These are phyloP conservation scores for Drosophila nr. medialis DNA, from an alignment of 2,888 invertebrate genomes.

Conservation along the genomic window DNA sequence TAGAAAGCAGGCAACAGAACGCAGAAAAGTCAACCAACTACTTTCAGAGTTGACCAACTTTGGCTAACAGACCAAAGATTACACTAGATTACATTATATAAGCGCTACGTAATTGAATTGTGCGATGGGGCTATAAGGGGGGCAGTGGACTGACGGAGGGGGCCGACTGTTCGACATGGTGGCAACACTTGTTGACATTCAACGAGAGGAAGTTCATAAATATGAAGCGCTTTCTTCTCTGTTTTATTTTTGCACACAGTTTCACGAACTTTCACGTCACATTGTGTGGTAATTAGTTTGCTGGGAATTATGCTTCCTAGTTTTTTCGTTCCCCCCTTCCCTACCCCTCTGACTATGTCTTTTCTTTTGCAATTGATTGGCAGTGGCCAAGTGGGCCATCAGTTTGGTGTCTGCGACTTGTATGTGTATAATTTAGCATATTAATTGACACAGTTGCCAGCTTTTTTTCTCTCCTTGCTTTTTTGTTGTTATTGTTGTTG, in stretches of 20 bases:
- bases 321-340: constrained; percentile 41
- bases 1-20: constrained; percentile 55
- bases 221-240: constrained; percentile 32
- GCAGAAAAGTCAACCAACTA: constrained; percentile 71
- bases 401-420: constrained; percentile 52
- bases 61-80: constrained; percentile 51
- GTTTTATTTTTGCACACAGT: constrained; percentile 25
- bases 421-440: constrained; percentile 79
- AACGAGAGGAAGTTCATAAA: constrained; percentile 59
- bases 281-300: constrained; percentile 80
- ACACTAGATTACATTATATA: constrained; percentile 67
- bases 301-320: constrained; percentile 82
- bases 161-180: background rate
- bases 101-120: constrained; percentile 62
- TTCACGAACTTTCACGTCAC: constrained; percentile 80
- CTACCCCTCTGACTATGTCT: background rate
- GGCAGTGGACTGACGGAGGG: background rate
- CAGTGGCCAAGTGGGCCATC: constrained; percentile 77
- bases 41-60: constrained; percentile 79
- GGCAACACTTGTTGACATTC: constrained; percentile 50
- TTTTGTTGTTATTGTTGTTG: constrained; percentile 22
- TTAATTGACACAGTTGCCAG: constrained; percentile 79
- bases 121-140: background rate
- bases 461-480: constrained; percentile 32
- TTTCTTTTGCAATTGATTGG: constrained; percentile 72